Evolutionary conservation across 2,113 vertebrate genomes (phyloP).

Genomic region (Montifringilla adamsi): DNA sequence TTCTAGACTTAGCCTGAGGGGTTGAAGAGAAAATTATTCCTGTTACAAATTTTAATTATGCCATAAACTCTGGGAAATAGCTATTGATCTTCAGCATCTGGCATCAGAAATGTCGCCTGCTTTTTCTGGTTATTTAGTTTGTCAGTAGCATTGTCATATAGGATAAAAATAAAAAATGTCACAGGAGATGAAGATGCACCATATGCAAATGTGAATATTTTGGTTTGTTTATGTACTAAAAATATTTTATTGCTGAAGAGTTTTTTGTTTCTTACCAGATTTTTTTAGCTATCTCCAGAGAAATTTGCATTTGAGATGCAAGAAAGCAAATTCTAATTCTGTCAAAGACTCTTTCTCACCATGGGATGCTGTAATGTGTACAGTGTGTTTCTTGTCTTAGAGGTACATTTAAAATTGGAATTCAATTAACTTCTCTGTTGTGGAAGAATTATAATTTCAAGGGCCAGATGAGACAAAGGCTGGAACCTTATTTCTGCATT

Average conservation of each 20-base stretch:
- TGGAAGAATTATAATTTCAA: not conserved
- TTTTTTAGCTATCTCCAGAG: conserved; percentile 28
- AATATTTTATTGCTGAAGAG: conserved; percentile 37
- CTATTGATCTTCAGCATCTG: conserved; percentile 80
- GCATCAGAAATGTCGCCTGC: conserved; percentile 50
- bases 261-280: not conserved
- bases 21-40: conserved; percentile 75
- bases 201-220: conserved; percentile 49
- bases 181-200: conserved; percentile 20
- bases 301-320: conserved; percentile 43
- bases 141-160: conserved; percentile 35
- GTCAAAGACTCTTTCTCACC: conserved; percentile 27
- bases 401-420: not conserved
- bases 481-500: not conserved
- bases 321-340: conserved; percentile 11
- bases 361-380: not conserved
- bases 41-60: conserved; percentile 81
- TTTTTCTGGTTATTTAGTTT: conserved; percentile 53
- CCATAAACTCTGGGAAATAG: conserved; percentile 76
- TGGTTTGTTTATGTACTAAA: conserved; percentile 43
- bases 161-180: conserved; percentile 59
- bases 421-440: not conserved
- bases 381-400: not conserved
- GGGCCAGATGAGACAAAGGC: not conserved
- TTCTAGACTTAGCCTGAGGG: conserved; percentile 73